Conservation (phyloP, 92 coral and sea anemone genomes). For the Zoanthus sansibaricus region DNA sequence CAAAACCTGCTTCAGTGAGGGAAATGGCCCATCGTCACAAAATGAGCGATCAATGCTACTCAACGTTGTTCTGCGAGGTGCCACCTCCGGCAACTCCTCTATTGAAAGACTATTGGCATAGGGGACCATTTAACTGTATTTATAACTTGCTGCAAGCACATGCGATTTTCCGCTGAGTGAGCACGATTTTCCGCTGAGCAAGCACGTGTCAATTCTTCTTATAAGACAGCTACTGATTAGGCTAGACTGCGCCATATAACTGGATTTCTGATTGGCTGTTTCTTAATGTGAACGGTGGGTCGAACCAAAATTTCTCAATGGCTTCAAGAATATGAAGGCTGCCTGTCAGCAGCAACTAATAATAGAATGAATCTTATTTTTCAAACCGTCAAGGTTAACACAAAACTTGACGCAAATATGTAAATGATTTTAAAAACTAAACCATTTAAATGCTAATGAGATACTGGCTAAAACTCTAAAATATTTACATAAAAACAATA, state of each 20-base stretch:
- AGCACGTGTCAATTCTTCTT: neutral
- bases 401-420: no score
- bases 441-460: no score
- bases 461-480: no score
- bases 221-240: neutral
- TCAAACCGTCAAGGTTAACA: no score
- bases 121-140: neutral
- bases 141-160: neutral
- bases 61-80: neutral
- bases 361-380: no score
- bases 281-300: neutral
- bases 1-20: slow-evolving; percentile 55
- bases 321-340: neutral
- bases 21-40: slow-evolving; percentile 54
- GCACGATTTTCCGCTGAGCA: neutral
- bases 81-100: slow-evolving; percentile 49
- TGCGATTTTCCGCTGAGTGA: neutral
- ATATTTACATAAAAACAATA: no score
- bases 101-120: neutral
- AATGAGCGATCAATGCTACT: slow-evolving; percentile 50
- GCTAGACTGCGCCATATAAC: neutral
- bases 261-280: neutral
- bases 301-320: neutral
- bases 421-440: no score
- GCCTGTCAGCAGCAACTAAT: neutral